Conservation (phyloP, 2,113 vertebrate species). For the Xiphophorus maculatus region DNA sequence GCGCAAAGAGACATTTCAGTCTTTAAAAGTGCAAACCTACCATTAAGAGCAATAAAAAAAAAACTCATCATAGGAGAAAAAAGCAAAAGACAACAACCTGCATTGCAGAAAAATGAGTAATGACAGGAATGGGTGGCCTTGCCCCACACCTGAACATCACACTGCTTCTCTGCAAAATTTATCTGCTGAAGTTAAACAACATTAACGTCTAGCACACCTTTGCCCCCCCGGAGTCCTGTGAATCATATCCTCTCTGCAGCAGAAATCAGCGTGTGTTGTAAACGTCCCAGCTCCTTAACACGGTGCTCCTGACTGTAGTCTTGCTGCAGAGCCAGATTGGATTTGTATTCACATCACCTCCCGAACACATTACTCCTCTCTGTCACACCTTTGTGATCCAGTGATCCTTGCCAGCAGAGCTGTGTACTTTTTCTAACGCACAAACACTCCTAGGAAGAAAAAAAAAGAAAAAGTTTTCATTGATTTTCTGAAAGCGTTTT, state of each 20-base stretch:
- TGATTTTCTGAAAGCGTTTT: background rate
- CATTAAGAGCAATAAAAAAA: background rate
- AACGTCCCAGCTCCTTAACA: background rate
- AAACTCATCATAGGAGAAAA: background rate
- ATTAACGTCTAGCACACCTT: constrained; percentile 14
- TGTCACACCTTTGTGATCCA: constrained; percentile 51
- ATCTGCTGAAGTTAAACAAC: constrained; percentile 39
- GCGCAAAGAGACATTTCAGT: too few relatives aligned
- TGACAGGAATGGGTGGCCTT: constrained; percentile 38
- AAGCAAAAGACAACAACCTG: background rate
- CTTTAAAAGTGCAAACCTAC: too few relatives aligned
- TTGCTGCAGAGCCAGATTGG: constrained; percentile 1
- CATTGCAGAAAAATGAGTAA: constrained; percentile 3
- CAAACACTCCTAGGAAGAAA: background rate
- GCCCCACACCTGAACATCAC: constrained; percentile 51
- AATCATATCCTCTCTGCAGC: background rate
- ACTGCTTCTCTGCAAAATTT: constrained; percentile 6
- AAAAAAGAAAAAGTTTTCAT: background rate
- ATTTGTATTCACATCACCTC: constrained; percentile 54
- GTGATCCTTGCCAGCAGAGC: constrained; percentile 26
- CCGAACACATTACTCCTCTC: constrained; percentile 24
- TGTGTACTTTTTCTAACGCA: background rate
- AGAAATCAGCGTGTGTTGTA: background rate
- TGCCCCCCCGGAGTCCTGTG: constrained; percentile 11
- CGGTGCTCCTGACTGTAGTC: background rate